Evolutionary conservation across 2,797 vertebrate genomes (phyloP).

Genomic region (Pygocentrus nattereri): DNA sequence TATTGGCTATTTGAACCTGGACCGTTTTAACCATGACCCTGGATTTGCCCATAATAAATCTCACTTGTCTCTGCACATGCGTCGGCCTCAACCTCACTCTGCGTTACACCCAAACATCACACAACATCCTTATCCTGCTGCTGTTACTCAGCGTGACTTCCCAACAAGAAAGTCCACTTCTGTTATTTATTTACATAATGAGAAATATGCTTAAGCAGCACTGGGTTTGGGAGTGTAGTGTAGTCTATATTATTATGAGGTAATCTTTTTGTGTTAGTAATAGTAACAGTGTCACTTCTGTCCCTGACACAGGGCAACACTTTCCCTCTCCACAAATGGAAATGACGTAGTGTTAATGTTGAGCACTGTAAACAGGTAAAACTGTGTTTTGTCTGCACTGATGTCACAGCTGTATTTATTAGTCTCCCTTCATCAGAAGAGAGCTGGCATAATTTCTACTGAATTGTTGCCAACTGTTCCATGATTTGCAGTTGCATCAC

Average conservation of each 20-base stretch:
- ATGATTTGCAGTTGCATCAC: background rate
- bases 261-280: background rate
- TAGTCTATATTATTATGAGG: background rate
- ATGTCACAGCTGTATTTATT: background rate
- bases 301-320: background rate
- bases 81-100: too few relatives aligned
- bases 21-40: too few relatives aligned
- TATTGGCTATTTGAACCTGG: too few relatives aligned
- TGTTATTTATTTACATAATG: background rate
- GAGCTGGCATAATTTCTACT: background rate
- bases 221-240: background rate
- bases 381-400: slow-evolving; percentile 4
- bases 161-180: background rate
- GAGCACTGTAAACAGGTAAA: background rate
- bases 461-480: background rate
- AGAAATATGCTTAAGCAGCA: background rate
- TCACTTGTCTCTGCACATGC: too few relatives aligned
- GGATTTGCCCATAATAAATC: too few relatives aligned
- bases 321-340: background rate
- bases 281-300: background rate
- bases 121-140: background rate
- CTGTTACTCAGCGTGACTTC: background rate
- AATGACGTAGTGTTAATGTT: background rate
- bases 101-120: slow-evolving; percentile 2
- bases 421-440: background rate